A percentile compares a stretch with the other conserved stretches of the same genome.
Evolutionary conservation across 1,140 invertebrate genomes (phyloP).

Genomic region (Brachionus calyciflorus): DNA sequence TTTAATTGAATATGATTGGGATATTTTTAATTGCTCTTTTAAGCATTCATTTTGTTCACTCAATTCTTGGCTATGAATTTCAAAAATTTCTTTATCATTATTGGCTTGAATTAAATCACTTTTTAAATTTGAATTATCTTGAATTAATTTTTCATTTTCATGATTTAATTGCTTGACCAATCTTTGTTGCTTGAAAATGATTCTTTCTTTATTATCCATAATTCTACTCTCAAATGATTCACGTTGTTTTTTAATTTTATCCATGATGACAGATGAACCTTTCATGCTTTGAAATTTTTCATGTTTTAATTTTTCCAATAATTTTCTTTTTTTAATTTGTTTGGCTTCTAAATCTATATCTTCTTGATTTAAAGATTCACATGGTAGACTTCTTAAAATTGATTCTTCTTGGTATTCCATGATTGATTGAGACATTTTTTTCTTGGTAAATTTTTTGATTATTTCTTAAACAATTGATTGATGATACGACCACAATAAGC

Average conservation of each 20-base stretch:
- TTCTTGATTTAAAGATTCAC: too few relatives aligned
- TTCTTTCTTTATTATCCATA: background rate
- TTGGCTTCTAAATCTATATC: too few relatives aligned
- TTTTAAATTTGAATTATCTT: background rate
- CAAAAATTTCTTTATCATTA: background rate
- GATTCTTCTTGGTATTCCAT: background rate
- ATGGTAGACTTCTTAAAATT: too few relatives aligned
- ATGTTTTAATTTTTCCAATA: background rate
- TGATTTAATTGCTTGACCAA: background rate
- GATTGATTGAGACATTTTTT: too few relatives aligned
- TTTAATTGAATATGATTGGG: background rate
- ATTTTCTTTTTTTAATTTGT: background rate
- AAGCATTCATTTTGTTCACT: background rate
- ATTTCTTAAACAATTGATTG: too few relatives aligned
- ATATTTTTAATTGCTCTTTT: background rate
- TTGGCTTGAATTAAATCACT: background rate
- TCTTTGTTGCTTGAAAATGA: background rate
- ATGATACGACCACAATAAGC: too few relatives aligned
- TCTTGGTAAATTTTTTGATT: background rate
- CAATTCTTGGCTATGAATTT: background rate
- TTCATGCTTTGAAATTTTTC: slow-evolving; percentile 21
- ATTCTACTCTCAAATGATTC: background rate
- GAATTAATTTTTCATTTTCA: background rate
- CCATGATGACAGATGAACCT: background rate
- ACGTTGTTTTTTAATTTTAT: background rate